Conservation (phyloP, 2,113 vertebrate genomes). For the Chaetura pelagica region DNA sequence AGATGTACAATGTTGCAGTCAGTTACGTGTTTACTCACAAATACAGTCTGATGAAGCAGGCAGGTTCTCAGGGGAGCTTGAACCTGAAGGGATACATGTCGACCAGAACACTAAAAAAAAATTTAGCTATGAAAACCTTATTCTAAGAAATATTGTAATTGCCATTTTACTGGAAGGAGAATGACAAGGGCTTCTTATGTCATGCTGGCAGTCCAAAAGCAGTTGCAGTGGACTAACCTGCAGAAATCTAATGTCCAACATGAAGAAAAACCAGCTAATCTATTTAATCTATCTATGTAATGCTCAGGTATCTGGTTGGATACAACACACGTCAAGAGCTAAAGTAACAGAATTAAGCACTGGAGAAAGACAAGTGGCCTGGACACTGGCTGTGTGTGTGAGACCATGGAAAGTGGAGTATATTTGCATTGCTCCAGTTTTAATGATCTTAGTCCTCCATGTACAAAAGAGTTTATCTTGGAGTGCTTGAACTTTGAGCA, state of each 20-base stretch:
- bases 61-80: not conserved
- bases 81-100: not conserved
- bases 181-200: not conserved
- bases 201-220: not conserved
- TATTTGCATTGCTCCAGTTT: not conserved
- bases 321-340: not conserved
- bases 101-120: not conserved
- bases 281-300: not conserved
- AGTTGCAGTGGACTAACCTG: not conserved
- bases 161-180: not conserved
- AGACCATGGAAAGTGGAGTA: not conserved
- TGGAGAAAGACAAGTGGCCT: not conserved
- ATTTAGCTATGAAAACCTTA: not conserved
- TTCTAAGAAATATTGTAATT: not conserved
- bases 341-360: not conserved
- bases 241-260: not conserved
- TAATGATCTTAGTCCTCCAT: not conserved
- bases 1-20: not conserved
- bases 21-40: slow-evolving; percentile 3
- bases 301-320: not conserved
- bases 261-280: not conserved
- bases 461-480: not conserved
- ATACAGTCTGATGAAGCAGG: not conserved
- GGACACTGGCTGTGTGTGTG: not conserved
- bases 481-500: not conserved